Percentiles rank a stretch among this genome's conserved stretches.
phyloP scores from a whole-genome alignment of 2,888 invertebrate species.

The Caenorhabditis panamensis region DNA sequence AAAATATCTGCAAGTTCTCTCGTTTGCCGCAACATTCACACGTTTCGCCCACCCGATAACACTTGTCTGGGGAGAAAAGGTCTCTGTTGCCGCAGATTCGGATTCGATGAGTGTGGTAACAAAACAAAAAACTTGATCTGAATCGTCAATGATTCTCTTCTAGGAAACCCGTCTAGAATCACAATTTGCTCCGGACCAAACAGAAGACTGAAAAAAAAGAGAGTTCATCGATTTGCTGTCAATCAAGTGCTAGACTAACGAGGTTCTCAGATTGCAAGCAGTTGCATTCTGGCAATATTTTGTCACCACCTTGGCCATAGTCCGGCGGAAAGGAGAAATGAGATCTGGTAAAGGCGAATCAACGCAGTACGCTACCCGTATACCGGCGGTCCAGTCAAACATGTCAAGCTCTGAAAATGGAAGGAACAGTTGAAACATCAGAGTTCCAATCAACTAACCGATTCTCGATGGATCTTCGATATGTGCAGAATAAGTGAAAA shows the following conservation, averaged over 20 bases:
- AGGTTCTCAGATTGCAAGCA: constrained; percentile 74
- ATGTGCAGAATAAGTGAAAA: constrained; percentile 60
- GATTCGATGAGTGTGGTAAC: constrained; percentile 71
- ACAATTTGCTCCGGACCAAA: constrained; percentile 77
- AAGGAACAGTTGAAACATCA: too few relatives aligned
- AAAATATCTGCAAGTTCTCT: constrained; percentile 69
- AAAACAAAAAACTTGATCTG: constrained; percentile 76
- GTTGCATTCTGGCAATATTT: constrained; percentile 77
- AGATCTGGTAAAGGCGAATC: constrained; percentile 75
- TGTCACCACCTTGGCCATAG: constrained; percentile 75
- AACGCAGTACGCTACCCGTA: constrained; percentile 76
- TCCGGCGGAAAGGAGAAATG: constrained; percentile 73
- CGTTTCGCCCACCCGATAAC: constrained; percentile 69
- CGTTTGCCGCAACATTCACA: constrained; percentile 48
- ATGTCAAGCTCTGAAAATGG: constrained; percentile 75
- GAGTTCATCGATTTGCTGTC: constrained; percentile 1
- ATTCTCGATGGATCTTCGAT: constrained; percentile 62
- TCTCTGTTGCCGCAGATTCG: constrained; percentile 63
- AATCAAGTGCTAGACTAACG: constrained; percentile 62
- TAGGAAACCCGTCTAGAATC: constrained; percentile 77
- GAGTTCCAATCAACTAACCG: constrained; percentile 41
- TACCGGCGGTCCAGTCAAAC: constrained; percentile 77
- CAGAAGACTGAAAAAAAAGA: constrained; percentile 64
- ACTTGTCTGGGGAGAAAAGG: constrained; percentile 73
- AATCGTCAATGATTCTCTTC: constrained; percentile 73